Percentiles rank a stretch among this genome's conserved stretches.
phyloP scores from a whole-genome alignment of 2,888 invertebrate species.

The Acanthoscelides obtectus region DNA sequence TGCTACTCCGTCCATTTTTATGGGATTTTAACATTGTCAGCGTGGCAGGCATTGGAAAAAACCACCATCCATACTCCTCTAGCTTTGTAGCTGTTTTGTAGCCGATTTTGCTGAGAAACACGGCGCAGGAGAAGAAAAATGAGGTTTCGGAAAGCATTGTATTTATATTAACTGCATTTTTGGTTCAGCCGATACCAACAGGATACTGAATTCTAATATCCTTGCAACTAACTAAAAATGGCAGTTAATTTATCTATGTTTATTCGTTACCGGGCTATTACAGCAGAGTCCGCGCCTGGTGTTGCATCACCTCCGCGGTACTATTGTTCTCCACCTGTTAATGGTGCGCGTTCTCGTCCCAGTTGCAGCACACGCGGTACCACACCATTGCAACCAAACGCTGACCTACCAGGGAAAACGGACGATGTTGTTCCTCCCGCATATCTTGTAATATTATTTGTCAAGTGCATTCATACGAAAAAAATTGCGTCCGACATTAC shows the following conservation, averaged over 20 bases:
- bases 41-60: too few species aligned
- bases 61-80: too few species aligned
- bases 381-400: not conserved
- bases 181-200: too few species aligned
- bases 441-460: constrained; percentile 14
- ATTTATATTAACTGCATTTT: too few species aligned
- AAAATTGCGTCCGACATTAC: constrained; percentile 11
- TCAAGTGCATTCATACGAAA: constrained; percentile 20
- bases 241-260: not conserved
- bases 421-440: constrained; percentile 17
- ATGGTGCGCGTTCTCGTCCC: constrained; percentile 37
- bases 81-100: too few species aligned
- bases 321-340: constrained; percentile 36
- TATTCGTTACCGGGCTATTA: not conserved
- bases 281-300: not conserved
- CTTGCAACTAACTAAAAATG: too few species aligned
- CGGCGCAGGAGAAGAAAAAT: too few species aligned
- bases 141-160: too few species aligned
- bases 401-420: constrained; percentile 10
- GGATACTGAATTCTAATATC: too few species aligned
- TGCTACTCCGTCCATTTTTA: too few species aligned
- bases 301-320: constrained; percentile 20
- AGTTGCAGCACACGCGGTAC: constrained; percentile 26
- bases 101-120: too few species aligned
- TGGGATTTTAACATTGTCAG: too few species aligned